Evolutionary conservation across 2,113 vertebrate genomes (phyloP).

Genomic region (Onychostoma macrolepis): DNA sequence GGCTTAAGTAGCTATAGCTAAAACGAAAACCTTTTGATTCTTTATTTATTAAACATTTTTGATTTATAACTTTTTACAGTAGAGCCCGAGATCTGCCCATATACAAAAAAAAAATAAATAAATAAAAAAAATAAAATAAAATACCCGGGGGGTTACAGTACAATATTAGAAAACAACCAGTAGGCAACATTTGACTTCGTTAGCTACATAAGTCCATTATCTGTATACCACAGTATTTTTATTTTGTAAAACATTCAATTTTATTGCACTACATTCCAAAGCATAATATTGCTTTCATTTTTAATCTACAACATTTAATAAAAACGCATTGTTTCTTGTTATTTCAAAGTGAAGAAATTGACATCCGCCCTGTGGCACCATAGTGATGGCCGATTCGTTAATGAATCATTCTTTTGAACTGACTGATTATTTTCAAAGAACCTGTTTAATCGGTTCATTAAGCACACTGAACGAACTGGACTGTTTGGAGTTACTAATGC

Average conservation of each 20-base stretch:
- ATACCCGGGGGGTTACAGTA: no score
- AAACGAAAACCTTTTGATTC: no score
- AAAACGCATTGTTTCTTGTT: background rate
- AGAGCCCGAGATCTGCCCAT: no score
- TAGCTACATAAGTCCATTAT: background rate
- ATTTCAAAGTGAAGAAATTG: background rate
- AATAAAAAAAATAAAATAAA: no score
- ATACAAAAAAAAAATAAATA: no score
- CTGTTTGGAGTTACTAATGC: background rate
- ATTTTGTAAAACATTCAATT: background rate
- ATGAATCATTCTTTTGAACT: background rate
- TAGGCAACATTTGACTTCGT: no score
- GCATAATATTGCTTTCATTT: background rate
- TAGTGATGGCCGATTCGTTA: background rate
- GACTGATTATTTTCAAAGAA: background rate
- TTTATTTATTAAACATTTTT: no score
- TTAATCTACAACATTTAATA: background rate
- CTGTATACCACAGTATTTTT: background rate
- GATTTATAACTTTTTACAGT: no score
- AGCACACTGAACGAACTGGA: background rate
- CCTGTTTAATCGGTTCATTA: background rate
- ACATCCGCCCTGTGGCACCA: background rate
- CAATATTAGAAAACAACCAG: no score
- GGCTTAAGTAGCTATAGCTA: background rate
- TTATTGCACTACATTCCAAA: background rate